Evolutionary conservation across 2,797 vertebrate genomes (phyloP), one percentile per base, ranked within the genome.

Genomic region (Epinephelus awoara): DNA sequence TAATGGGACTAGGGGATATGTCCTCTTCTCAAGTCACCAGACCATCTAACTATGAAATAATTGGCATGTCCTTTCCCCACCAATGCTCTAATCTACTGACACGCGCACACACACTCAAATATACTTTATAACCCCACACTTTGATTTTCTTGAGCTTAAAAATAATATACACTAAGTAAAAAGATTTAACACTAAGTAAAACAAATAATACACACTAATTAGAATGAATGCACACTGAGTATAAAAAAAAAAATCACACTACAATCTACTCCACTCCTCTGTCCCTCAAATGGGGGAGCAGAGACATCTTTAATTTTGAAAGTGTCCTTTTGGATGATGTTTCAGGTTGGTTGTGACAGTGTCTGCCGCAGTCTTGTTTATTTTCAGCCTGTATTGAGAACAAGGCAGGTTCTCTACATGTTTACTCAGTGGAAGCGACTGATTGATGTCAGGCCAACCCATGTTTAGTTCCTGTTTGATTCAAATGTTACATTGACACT

Each of bases 341-440:
- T 63, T 61, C 27, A 50, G 59, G 38, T 80, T 34, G 61, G 42
- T 79, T 29, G 34, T 63, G 49, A 19, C 13, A 29, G 55, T 19
- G 17, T 68, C 47, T 50, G 46, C 6, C 2, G 7, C 50, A 9
- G 34, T 23, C 27, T 15, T 70, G 21, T 34, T 63, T 25, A 5
- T 85, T 40, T 77, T 42, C 47, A 51, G 80, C 72, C 71, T 62
- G 61, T 34, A 12, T 55, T 21, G 63, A 58, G 49, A 55, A 13
- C 18, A 63, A 44, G 10, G 21, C 17, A 25, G 66, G 56, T 62
- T 75, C 57, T 40, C 29, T 52, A 3, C 55, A 55, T 77, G 76
- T 86, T 85, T 85, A 80, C 82, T 80, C 64, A 75, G 44, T 71
- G 15, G 19, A 69, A 72, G 49, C 47, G 9, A 50, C 42, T 57